Conservation (phyloP, 2,797 vertebrate species). For the Philypnodon macrostomus region DNA sequence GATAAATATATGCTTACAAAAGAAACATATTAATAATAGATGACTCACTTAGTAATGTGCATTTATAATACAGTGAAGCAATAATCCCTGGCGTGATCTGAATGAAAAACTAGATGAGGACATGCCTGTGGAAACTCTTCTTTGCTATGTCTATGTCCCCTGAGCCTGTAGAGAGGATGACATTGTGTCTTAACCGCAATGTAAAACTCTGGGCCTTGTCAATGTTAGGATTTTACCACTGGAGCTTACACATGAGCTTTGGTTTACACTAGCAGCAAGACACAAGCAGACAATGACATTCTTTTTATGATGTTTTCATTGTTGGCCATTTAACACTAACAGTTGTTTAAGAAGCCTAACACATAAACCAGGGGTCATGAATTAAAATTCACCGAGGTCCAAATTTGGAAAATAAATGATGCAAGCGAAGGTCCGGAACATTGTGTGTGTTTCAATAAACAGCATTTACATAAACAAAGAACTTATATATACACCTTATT, state of each 20-base stretch:
- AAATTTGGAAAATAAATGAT: no score
- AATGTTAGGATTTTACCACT: slow-evolving; percentile 11
- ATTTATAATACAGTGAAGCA: slow-evolving; percentile 18
- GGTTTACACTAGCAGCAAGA: slow-evolving; percentile 10
- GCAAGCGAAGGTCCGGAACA: no score
- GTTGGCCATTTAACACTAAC: slow-evolving; percentile 15
- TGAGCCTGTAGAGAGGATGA: slow-evolving; percentile 27
- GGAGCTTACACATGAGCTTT: background rate
- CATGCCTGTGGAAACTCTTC: slow-evolving; percentile 31
- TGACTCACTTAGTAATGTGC: slow-evolving; percentile 6
- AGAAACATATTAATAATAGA: slow-evolving; percentile 20
- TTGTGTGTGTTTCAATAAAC: no score
- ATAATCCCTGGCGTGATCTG: background rate
- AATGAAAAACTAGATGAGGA: slow-evolving; percentile 7
- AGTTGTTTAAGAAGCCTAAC: no score
- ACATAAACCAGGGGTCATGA: no score
- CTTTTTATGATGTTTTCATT: slow-evolving; percentile 4
- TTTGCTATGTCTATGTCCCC: slow-evolving; percentile 32
- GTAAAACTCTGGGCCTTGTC: slow-evolving; percentile 17
- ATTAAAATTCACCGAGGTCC: no score
- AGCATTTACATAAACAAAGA: no score
- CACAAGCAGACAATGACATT: slow-evolving; percentile 4
- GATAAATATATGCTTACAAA: background rate
- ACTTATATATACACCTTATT: no score
- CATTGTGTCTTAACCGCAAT: slow-evolving; percentile 16